These are phyloP conservation scores for Burhinus bistriatus DNA, from an alignment of 2,113 vertebrate species.

Conservation along the genomic window DNA sequence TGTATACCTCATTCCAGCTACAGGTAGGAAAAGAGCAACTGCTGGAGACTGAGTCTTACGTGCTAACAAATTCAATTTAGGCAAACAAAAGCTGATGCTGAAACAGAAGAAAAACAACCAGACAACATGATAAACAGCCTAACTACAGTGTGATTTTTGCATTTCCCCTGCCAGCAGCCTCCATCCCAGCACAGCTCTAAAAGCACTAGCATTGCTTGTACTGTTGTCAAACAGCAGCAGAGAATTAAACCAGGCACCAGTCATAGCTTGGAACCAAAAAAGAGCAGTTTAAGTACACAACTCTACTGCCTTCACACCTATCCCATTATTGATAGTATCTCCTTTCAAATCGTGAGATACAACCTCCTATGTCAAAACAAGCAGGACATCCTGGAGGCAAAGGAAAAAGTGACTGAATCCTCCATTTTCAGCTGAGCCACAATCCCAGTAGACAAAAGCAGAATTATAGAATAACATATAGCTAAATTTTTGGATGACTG, in stretches of 20 bases:
- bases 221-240: not conserved
- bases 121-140: not conserved
- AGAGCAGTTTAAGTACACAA: not conserved
- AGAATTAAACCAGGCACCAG: not conserved
- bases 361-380: not conserved
- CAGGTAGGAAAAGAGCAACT: not conserved
- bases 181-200: not conserved
- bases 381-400: not conserved
- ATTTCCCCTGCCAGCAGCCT: not conserved
- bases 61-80: not conserved
- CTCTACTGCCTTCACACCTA: not conserved
- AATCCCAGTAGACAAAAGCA: not conserved
- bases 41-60: not conserved
- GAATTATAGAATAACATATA: rapidly evolving
- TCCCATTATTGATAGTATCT: not conserved
- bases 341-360: not conserved
- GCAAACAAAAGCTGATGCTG: not conserved
- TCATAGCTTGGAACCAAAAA: not conserved
- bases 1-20: not conserved
- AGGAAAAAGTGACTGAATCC: not conserved
- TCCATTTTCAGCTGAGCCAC: not conserved
- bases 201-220: not conserved
- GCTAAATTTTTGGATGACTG: not conserved
- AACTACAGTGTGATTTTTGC: not conserved
- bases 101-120: not conserved